Evolutionary conservation across 2,113 vertebrate genomes (phyloP).

Genomic region (Hemichromis elongatus): DNA sequence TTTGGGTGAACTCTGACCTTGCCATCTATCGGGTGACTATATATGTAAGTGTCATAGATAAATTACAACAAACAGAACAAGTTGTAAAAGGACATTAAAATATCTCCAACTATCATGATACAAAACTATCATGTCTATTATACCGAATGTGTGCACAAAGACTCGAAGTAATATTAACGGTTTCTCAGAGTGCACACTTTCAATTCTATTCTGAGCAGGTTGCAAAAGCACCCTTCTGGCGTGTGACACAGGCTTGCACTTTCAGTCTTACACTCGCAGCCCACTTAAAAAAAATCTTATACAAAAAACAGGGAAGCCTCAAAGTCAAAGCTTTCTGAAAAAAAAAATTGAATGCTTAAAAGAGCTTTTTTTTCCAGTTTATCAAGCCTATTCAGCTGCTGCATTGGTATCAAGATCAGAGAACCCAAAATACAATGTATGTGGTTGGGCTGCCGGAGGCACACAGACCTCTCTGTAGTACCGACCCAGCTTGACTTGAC

Average conservation of each 20-base stretch:
- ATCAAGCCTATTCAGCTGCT: not conserved
- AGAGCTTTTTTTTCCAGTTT: too few species aligned
- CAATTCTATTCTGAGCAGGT: not conserved
- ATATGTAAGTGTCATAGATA: not conserved
- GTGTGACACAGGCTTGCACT: not conserved
- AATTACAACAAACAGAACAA: not conserved
- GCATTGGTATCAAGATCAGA: not conserved
- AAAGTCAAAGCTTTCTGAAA: too few species aligned
- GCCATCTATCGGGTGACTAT: not conserved
- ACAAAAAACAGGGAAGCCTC: not conserved
- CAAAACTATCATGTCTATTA: not conserved
- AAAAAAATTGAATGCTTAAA: not conserved
- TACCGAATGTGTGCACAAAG: not conserved
- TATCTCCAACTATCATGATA: not conserved
- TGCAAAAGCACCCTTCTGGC: not conserved
- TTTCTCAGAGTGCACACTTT: not conserved
- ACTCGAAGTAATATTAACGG: fast-evolving
- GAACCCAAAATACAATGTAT: too few species aligned
- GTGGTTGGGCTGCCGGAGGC: too few species aligned
- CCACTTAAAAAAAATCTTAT: not conserved
- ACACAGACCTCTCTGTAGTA: too few species aligned
- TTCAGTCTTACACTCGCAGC: not conserved
- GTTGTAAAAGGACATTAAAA: not conserved
- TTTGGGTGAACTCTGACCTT: not conserved
- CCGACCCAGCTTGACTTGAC: too few species aligned